Evolutionary conservation across 2,113 vertebrate genomes (phyloP).

Genomic region (Solea solea): DNA sequence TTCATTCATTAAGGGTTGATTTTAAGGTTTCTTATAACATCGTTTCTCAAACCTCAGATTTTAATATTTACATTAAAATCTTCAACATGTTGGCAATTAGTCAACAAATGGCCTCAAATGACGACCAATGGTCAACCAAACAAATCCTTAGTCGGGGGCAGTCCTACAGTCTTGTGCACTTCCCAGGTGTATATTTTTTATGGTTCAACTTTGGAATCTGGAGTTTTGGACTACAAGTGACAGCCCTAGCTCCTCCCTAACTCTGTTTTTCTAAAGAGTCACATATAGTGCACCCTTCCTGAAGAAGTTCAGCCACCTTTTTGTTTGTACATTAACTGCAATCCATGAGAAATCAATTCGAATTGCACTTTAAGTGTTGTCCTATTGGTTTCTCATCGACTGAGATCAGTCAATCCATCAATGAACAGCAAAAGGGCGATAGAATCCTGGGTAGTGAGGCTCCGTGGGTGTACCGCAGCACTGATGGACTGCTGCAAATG

Average conservation of each 20-base stretch:
- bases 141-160: too few species aligned
- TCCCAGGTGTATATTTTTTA: too few species aligned
- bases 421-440: conserved; percentile 30
- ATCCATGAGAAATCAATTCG: conserved; percentile 59
- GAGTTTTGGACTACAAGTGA: too few species aligned
- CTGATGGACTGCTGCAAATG: conserved; percentile 53
- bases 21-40: too few species aligned
- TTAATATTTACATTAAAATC: too few species aligned
- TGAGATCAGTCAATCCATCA: conserved; percentile 68
- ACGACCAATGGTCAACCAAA: too few species aligned
- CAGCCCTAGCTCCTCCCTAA: not conserved
- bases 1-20: too few species aligned
- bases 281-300: not conserved
- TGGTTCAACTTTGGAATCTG: too few species aligned
- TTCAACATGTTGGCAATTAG: too few species aligned
- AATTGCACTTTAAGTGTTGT: conserved; percentile 55
- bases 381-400: conserved; percentile 70
- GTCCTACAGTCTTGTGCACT: too few species aligned
- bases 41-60: too few species aligned
- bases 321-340: conserved; percentile 52
- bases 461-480: conserved; percentile 20
- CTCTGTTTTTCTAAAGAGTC: conserved; percentile 7
- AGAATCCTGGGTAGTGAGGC: not conserved
- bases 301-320: conserved; percentile 26
- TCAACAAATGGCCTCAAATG: too few species aligned